These are phyloP conservation scores for Anadara kagoshimensis DNA, from an alignment of 1,140 invertebrate genomes.

Conservation along the genomic window DNA sequence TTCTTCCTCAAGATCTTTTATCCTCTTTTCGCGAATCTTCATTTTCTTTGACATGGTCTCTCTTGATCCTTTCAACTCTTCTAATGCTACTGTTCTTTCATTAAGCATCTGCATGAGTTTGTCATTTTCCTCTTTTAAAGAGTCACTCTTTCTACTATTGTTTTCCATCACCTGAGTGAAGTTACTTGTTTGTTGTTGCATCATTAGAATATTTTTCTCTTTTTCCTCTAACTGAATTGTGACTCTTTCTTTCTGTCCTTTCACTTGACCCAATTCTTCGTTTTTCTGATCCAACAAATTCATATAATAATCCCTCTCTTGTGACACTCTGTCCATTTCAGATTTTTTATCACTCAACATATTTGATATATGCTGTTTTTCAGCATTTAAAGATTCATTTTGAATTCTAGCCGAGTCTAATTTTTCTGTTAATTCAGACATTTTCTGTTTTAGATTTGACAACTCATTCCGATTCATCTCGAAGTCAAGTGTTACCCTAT, in stretches of 20 bases:
- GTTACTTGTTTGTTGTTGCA: slow-evolving; percentile 61
- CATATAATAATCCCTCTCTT: slow-evolving; percentile 64
- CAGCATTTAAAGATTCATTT: slow-evolving; percentile 42
- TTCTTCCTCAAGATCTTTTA: slow-evolving; percentile 62
- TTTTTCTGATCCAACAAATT: slow-evolving; percentile 58
- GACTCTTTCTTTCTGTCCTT: slow-evolving; percentile 55
- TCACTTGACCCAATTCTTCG: slow-evolving; percentile 54
- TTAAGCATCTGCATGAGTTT: slow-evolving; percentile 48
- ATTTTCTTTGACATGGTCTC: slow-evolving; percentile 63
- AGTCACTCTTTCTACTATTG: slow-evolving; percentile 54
- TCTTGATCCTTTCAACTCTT: slow-evolving; percentile 55
- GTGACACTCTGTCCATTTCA: slow-evolving; percentile 55
- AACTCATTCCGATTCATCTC: slow-evolving; percentile 52
- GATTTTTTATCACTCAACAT: slow-evolving; percentile 56
- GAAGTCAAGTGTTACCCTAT: slow-evolving; percentile 49
- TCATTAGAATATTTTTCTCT: slow-evolving; percentile 58
- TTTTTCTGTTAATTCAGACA: slow-evolving; percentile 44
- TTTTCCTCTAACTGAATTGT: slow-evolving; percentile 66
- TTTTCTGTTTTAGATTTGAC: slow-evolving; percentile 45
- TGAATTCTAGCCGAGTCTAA: slow-evolving; percentile 45
- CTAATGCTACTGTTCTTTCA: slow-evolving; percentile 56
- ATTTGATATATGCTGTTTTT: slow-evolving; percentile 51
- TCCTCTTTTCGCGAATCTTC: slow-evolving; percentile 60
- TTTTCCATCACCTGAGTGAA: slow-evolving; percentile 60
- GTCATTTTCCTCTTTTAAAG: slow-evolving; percentile 64